Conservation (phyloP, 2,797 vertebrate species). For the Sebastes cheni region DNA sequence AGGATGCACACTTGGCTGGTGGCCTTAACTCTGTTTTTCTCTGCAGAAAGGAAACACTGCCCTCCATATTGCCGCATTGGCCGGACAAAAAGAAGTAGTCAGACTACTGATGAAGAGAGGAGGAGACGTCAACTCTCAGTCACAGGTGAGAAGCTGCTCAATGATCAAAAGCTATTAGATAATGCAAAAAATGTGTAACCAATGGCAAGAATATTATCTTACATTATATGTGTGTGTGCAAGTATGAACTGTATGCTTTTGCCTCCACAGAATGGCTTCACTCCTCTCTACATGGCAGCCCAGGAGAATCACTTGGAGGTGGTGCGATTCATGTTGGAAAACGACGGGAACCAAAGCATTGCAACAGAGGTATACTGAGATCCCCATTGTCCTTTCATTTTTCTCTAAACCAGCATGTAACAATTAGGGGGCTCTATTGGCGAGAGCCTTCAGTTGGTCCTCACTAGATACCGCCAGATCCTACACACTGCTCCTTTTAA, state of each 20-base stretch:
- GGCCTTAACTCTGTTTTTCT: neutral
- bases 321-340: constrained; percentile 94
- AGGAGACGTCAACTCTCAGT: constrained; percentile 94
- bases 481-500: too few species aligned
- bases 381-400: neutral
- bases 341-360: constrained; percentile 96
- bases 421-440: too few species aligned
- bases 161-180: neutral
- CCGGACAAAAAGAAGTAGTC: constrained; percentile 93
- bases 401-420: neutral
- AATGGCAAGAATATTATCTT: neutral
- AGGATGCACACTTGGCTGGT: neutral
- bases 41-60: constrained; percentile 97
- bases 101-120: constrained; percentile 92
- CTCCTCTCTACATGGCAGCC: constrained; percentile 97
- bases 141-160: constrained; percentile 83
- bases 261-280: constrained; percentile 93
- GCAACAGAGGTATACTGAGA: constrained; percentile 89
- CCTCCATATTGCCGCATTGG: constrained; percentile 96
- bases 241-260: neutral
- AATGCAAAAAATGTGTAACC: neutral
- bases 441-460: fast-evolving
- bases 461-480: too few species aligned
- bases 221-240: neutral
- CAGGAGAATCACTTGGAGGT: constrained; percentile 98